Evolutionary conservation across 2,113 vertebrate genomes (phyloP).

Genomic region (Suncus etruscus): DNA sequence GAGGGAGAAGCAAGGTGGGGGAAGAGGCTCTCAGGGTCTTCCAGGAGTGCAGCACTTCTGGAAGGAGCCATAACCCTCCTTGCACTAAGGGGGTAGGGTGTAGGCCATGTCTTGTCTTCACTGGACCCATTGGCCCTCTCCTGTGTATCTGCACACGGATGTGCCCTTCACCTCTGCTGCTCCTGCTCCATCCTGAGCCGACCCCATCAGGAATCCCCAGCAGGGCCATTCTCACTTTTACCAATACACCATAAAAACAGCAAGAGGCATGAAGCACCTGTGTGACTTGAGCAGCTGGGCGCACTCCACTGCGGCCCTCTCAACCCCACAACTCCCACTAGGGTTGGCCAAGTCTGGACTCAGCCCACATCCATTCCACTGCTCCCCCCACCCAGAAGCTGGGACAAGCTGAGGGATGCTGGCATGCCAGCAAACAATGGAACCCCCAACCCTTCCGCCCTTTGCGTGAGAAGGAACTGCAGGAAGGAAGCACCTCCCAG

Average conservation of each 20-base stretch:
- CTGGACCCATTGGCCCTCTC: not conserved
- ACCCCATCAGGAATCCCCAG: not conserved
- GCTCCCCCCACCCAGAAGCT: conserved; percentile 43
- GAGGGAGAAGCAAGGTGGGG: no score
- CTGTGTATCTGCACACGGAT: no score
- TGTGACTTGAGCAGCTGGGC: no score
- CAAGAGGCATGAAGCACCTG: no score
- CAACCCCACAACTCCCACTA: not conserved
- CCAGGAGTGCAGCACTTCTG: no score
- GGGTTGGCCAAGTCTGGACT: conserved; percentile 57
- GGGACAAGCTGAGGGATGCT: conserved; percentile 44
- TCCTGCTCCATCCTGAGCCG: not conserved
- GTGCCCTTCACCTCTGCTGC: not conserved
- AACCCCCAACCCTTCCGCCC: conserved; percentile 64
- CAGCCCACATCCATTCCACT: conserved; percentile 70
- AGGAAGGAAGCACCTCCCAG: conserved; percentile 77
- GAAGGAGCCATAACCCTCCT: no score
- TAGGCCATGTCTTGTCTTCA: not conserved
- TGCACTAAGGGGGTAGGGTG: not conserved
- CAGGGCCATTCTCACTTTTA: not conserved
- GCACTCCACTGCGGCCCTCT: not conserved
- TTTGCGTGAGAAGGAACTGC: conserved; percentile 80
- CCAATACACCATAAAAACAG: no score
- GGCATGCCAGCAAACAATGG: conserved; percentile 82
- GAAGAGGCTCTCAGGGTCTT: no score